A percentile compares a stretch with the other conserved stretches of the same genome.
These are phyloP conservation scores for Etheostoma cragini DNA, from an alignment of 2,113 vertebrate species.

Conservation along the genomic window DNA sequence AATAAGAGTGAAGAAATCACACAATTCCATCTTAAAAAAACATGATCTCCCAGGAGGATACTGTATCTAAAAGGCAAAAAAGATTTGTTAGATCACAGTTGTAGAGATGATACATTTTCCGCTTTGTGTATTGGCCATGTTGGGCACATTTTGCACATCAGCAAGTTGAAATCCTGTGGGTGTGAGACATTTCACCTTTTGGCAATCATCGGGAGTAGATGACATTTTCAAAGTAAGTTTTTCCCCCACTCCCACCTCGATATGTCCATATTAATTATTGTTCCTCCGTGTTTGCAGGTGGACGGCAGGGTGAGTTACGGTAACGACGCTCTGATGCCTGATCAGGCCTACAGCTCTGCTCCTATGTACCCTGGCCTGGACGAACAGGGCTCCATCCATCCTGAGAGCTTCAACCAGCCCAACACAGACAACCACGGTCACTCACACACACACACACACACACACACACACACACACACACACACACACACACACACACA, in stretches of 20 bases:
- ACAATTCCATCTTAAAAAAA: not conserved
- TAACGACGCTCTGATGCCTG: slow-evolving; percentile 96
- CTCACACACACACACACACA: slow-evolving; percentile 34
- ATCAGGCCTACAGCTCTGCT: slow-evolving; percentile 92
- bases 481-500: slow-evolving; percentile 44
- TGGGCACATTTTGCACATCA: not conserved
- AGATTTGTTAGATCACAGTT: not conserved
- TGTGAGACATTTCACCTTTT: not conserved
- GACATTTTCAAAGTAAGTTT: not conserved
- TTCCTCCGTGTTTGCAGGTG: slow-evolving; percentile 77
- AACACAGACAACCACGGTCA: slow-evolving; percentile 97
- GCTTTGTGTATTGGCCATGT: not conserved
- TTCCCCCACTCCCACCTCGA: not conserved
- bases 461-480: not conserved
- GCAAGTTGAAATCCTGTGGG: not conserved
- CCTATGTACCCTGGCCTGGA: slow-evolving; percentile 90
- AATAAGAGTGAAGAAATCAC: not conserved
- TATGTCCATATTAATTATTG: not conserved
- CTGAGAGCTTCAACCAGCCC: slow-evolving; percentile 93
- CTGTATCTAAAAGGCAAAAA: not conserved
- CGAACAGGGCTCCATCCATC: slow-evolving; percentile 93
- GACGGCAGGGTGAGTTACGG: slow-evolving; percentile 96
- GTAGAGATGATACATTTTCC: not conserved
- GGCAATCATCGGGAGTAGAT: not conserved
- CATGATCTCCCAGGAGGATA: not conserved